These are phyloP conservation scores for Sebastolobus altivelis DNA, from an alignment of 2,797 vertebrate species.

Conservation along the genomic window DNA sequence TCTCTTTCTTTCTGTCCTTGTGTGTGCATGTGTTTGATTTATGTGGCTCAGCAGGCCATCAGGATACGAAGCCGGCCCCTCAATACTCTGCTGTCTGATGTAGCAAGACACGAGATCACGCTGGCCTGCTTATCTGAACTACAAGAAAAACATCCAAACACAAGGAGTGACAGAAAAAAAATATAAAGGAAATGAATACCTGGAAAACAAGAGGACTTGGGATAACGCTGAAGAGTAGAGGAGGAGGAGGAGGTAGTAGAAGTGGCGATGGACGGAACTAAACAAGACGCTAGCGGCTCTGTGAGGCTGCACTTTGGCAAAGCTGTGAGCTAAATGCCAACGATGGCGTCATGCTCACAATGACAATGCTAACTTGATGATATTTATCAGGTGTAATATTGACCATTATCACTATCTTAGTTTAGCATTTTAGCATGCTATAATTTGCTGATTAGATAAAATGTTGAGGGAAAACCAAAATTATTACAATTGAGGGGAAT, in stretches of 20 bases:
- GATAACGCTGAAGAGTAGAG: not conserved
- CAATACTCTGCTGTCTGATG: conserved; percentile 71
- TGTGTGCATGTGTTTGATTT: conserved; percentile 75
- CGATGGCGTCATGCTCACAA: not conserved
- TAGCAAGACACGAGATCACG: conserved; percentile 61
- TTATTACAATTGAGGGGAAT: not conserved
- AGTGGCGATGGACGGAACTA: not conserved
- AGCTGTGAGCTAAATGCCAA: conserved; percentile 4
- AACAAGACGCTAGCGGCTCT: not conserved
- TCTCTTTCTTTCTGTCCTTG: conserved; percentile 78
- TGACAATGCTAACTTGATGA: not conserved
- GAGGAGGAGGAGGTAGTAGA: not conserved
- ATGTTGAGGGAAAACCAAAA: not conserved
- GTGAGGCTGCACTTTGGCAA: not conserved
- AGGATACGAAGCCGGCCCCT: conserved; percentile 57
- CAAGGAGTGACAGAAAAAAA: conserved; percentile 39
- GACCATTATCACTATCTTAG: not conserved
- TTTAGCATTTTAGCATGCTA: not conserved
- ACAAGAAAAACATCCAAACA: conserved; percentile 53
- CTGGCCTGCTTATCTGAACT: conserved; percentile 67
- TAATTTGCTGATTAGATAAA: not conserved
- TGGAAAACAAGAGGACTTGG: conserved; percentile 34
- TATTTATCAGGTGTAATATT: not conserved
- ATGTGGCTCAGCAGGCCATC: conserved; percentile 73
- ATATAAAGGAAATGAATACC: conserved; percentile 65